Conservation (phyloP, 2,888 invertebrate species). For the Antitype chi region DNA sequence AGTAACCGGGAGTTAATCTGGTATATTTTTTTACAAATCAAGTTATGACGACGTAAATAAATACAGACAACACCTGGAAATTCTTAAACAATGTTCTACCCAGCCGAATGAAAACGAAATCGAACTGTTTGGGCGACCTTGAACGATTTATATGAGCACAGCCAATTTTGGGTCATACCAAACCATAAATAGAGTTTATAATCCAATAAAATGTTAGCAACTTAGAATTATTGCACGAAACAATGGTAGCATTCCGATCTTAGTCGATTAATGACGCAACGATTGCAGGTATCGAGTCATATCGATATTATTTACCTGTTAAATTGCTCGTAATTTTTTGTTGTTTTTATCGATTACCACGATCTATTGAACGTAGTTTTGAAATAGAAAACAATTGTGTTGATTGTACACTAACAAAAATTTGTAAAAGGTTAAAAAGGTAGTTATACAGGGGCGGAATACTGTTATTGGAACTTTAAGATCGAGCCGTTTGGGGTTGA, state of each 20-base stretch:
- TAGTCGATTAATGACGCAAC: constrained; percentile 81
- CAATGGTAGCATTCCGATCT: constrained; percentile 76
- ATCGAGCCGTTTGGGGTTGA: too few species aligned
- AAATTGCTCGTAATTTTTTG: constrained; percentile 68
- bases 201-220: constrained; percentile 49
- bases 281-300: constrained; percentile 70
- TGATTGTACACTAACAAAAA: constrained; percentile 2
- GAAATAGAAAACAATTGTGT: constrained; percentile 35
- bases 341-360: constrained; percentile 66
- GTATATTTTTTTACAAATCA: not conserved
- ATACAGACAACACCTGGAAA: constrained; percentile 42
- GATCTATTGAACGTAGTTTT: constrained; percentile 51
- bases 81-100: constrained; percentile 27
- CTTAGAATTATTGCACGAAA: constrained; percentile 72
- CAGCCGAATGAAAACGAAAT: constrained; percentile 61
- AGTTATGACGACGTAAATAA: constrained; percentile 4
- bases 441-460: too few species aligned
- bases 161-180: constrained; percentile 40
- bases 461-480: too few species aligned
- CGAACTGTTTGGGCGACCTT: constrained; percentile 68
- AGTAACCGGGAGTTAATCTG: not conserved
- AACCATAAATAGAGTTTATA: constrained; percentile 57
- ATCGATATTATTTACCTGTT: constrained; percentile 75
- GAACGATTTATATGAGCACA: constrained; percentile 52
- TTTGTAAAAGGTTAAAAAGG: not conserved